A percentile compares a stretch with the other conserved stretches of the same genome.
Conservation (phyloP, 2,797 vertebrate species). For the Semotilus atromaculatus region DNA sequence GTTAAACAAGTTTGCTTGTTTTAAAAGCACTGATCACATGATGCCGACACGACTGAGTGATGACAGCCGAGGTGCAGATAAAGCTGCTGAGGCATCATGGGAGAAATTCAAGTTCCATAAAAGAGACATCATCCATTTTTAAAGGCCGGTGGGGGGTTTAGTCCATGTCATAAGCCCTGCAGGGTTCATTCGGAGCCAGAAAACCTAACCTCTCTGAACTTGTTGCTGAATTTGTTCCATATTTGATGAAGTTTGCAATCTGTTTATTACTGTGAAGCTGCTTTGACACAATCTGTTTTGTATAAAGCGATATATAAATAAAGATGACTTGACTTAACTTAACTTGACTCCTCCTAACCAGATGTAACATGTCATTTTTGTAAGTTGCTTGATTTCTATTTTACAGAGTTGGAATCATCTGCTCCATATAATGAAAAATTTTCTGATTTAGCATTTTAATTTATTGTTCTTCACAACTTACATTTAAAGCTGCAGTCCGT, state of each 20-base stretch:
- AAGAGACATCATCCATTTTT: slow-evolving; percentile 34
- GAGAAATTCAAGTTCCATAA: slow-evolving; percentile 30
- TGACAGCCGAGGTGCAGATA: slow-evolving; percentile 38
- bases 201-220: neutral
- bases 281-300: neutral
- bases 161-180: neutral
- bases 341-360: neutral
- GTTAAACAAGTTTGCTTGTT: slow-evolving; percentile 21
- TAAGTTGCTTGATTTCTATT: neutral
- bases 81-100: slow-evolving; percentile 26
- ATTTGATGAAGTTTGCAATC: neutral
- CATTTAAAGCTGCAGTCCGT: neutral
- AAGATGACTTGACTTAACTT: neutral
- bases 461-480: neutral
- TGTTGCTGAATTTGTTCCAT: neutral
- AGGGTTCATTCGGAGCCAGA: slow-evolving; percentile 14
- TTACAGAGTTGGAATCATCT: neutral
- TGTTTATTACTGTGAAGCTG: neutral
- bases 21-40: slow-evolving; percentile 11
- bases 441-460: neutral
- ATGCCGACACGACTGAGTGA: neutral
- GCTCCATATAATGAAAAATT: neutral
- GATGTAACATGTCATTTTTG: neutral
- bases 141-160: neutral
- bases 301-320: neutral